Base-by-base conservation (phyloP, 2,113 vertebrate genomes). In the Passer domesticus region DNA sequence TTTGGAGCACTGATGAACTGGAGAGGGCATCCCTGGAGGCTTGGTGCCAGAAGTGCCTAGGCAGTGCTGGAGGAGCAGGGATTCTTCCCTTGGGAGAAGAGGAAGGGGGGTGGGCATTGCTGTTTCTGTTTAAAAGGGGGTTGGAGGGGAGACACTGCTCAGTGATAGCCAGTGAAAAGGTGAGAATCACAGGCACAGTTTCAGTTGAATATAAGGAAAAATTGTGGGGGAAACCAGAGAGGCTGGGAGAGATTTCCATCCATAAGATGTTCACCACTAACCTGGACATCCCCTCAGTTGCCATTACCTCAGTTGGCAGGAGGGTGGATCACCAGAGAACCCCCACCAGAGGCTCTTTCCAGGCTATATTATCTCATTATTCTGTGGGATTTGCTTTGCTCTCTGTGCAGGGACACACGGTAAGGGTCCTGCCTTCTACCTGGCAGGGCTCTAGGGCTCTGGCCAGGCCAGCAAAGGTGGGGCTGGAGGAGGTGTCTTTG, bases 321-420 rank as follows among this genome's bases (percentile, higher is more conserved):
- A 70, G 23, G 43, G 28, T 59, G 39, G 23, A 67, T 37, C 50
- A n/a, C n/a, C n/a, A 84, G 46, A 87, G 37, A 74, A 25, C 13
- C 18, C 7, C 5, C 11, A 6, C 13, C 13, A 37, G 27, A 59
- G 52, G 9, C 18, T 55, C 31, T 17, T 83, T 66, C 28, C 25
- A 80, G 43, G 28, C 11, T 83, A 9, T 64, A 58, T 31, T 56
- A 73, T 80, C 67, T 52, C 1, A 2, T 8, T 33, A 25, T 55
- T 37, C 21, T 15, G n/a, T 39, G 39, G n/a, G 37, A 81, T 77
- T 62, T 89, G 20, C 33, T 23, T 46, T 58, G 37, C 44, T 74
- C 0, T 0, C 80, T 49, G 44, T 46, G 55, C 59, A 21, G 67
- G 13, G 52, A 55, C 60, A 37, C 0, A 2, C 1, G 0, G 28